Percentiles rank a stretch among this genome's conserved stretches.
Evolutionary conservation across 2,888 invertebrate genomes (phyloP).

Genomic region (Tetragnatha montana): DNA sequence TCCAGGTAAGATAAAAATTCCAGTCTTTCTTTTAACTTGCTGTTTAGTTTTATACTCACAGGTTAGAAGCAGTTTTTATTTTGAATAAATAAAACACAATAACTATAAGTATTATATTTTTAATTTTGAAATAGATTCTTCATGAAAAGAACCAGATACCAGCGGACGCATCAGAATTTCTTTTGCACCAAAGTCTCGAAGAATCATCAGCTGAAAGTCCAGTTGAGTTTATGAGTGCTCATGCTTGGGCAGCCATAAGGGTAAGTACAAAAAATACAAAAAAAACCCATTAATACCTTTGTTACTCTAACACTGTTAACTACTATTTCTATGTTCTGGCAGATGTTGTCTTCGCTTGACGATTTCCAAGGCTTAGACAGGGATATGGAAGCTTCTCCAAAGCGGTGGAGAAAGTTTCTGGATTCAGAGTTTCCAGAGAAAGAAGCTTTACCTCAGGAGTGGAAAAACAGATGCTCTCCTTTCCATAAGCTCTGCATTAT

Average conservation of each 20-base stretch:
- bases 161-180: constrained; percentile 90
- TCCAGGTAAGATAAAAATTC: constrained; percentile 81
- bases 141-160: constrained; percentile 91
- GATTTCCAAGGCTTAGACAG: constrained; percentile 92
- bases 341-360: constrained; percentile 89
- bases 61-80: too few relatives aligned
- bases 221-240: constrained; percentile 93
- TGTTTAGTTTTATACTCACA: too few relatives aligned
- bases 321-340: neutral
- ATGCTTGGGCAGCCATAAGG: constrained; percentile 96
- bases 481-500: constrained; percentile 96
- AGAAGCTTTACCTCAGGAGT: constrained; percentile 97
- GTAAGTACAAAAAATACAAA: constrained; percentile 71
- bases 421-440: constrained; percentile 96
- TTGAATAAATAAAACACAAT: too few relatives aligned
- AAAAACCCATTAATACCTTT: neutral
- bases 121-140: constrained; percentile 81
- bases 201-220: constrained; percentile 95
- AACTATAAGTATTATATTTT: too few relatives aligned
- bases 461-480: constrained; percentile 93
- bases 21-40: neutral
- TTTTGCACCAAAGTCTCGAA: constrained; percentile 89
- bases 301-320: too few relatives aligned
- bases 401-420: constrained; percentile 97
- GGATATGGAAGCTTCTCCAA: constrained; percentile 96